A percentile compares a stretch with the other conserved stretches of the same genome.
Conservation (phyloP, 2,797 vertebrate species). For the Pseudomugil gertrudae region DNA sequence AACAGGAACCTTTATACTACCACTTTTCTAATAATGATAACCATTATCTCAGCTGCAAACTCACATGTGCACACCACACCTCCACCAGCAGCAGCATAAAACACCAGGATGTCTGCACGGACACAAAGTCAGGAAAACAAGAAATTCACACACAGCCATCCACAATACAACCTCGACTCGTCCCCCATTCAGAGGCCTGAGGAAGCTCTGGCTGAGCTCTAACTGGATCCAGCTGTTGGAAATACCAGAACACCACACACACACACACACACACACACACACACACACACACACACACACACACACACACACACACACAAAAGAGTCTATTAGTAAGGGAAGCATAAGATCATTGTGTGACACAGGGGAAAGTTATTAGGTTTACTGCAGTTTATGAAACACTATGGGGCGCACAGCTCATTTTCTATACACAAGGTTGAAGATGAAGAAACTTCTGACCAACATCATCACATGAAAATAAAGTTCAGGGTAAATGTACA, state of each 20-base stretch:
- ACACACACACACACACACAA: background rate
- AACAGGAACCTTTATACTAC: background rate
- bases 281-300: constrained; percentile 16
- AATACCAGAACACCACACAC: constrained; percentile 71
- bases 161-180: constrained; percentile 16
- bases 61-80: constrained; percentile 3
- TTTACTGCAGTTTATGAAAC: constrained; percentile 48
- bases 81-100: background rate
- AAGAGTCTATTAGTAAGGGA: constrained; percentile 71
- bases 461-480: background rate
- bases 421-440: background rate
- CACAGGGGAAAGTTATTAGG: constrained; percentile 48
- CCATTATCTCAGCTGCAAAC: constrained; percentile 6
- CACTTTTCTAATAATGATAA: background rate
- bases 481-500: background rate
- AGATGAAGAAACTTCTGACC: background rate
- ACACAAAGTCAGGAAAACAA: constrained; percentile 8
- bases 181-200: constrained; percentile 64
- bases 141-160: constrained; percentile 18
- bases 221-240: constrained; percentile 82
- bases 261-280: constrained; percentile 2
- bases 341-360: constrained; percentile 63
- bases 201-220: constrained; percentile 76
- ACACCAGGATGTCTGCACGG: background rate
- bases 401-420: constrained; percentile 10